Base-by-base conservation (phyloP, 1,140 invertebrate genomes). In the Diplogasteroides magnus region DNA sequence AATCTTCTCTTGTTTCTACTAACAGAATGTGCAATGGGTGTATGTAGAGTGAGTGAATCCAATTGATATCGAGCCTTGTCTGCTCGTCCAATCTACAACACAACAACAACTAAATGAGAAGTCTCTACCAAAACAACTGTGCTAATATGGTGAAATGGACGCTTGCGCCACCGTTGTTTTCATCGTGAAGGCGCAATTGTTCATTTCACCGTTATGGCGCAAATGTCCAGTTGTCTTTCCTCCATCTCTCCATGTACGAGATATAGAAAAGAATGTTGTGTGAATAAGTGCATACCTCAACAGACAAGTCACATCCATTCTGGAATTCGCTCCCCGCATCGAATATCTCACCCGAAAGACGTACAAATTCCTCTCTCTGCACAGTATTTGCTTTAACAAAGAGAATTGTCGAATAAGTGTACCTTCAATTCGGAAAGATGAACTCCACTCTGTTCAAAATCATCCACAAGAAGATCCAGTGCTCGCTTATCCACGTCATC, bases 391-490 rank as follows among this genome's bases (percentile, higher is more conserved):
- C 60, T 58, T 64, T 28, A 11, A 19, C 6, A 19, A 64, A 58
- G 56, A n/a, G n/a, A n/a, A n/a, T n/a, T n/a, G n/a, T n/a, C 23
- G 15, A 15, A 56, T 56, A 56, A 56, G 23, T 56, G 23, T 19
- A 56, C 72, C 64, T 75, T 26, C 19, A n/a, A 23, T 23, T 67
- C 65, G 31, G 71, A 28, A 31, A 76, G 62, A 63, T 76, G 74
- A 3, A 76, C 69, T 55, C 74, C 74, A 32, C 60, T 65, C 37
- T 71, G 67, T 31, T 74, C 69, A 31, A 76, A 76, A 58, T 76
- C 74, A 27, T 73, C 68, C 0, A 75, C 37, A 25, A 76, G 76
- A 11, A 76, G 31, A 23, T 74, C 56, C 15, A 75, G 26, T 2
- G 71, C 68, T 37, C 74, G 23, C 31, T 31, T 6, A 59, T 76